Evolutionary conservation across 2,888 invertebrate species (phyloP), one percentile per base, ranked within the genome.

Genomic region (Dryobotodes eremita): DNA sequence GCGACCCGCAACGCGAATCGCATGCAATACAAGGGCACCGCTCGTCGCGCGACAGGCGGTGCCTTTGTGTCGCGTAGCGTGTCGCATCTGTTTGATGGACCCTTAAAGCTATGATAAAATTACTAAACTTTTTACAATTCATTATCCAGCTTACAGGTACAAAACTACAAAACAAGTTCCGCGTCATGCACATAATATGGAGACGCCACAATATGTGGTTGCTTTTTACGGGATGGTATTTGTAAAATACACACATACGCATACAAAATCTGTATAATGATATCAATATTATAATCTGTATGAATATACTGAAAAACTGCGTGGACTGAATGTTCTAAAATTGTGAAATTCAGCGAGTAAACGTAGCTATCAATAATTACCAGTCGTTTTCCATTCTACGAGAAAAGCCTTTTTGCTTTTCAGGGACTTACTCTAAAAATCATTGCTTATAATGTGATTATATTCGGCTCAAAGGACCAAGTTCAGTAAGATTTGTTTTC

Each of bases 161-260:
- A 71, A 76, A 81, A 64, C 76, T 68, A 69, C 68, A 74, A 81
- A 85, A 65, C 59, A 71, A 77, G 59, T 82, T 74, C 73, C 62
- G 50, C 46, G 59, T 74, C 68, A 74, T 46, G 61, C 26, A 75
- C 8, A 57, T 69, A 69, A 57, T 69, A 69, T 46, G 42, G 36
- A 61, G 42, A 57, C 59, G 46, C 68, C 26, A 65, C 69, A 69
- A 13, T 15, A 55, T 69, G 85, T 50, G 76, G 82, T 74, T 31
- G 23, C n/a, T 74, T 77, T 81, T 77, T 71, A 85, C 53, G 15
- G 66, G 62, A 59, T 71, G 7, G 59, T 42, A 8, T 81, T 71
- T 59, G 10, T 26, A 23, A 57, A 64, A 62, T 31, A 59, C 31
- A 48, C 46, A 36, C n/a, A 26, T 20, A 53, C 10, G 8, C 26